A percentile compares a stretch with the other conserved stretches of the same genome.
phyloP scores from a whole-genome alignment of 2,888 invertebrate genomes.

The Tyria jacobaeae region DNA sequence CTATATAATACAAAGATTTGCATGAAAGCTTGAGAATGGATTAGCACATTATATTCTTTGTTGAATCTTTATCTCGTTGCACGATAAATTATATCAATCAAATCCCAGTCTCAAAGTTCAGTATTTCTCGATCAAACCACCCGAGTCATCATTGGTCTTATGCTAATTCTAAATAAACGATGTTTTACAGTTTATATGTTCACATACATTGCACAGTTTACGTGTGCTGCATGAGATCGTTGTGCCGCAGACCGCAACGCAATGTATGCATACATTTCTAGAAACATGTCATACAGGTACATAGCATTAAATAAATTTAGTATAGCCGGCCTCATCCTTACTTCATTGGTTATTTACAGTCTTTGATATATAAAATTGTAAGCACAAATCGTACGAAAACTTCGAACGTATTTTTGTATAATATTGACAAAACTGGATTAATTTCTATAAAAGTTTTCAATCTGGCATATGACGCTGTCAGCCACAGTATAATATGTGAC shows the following conservation, averaged over 20 bases:
- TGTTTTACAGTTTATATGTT: neutral
- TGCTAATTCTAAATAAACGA: slow-evolving; percentile 6
- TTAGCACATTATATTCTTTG: neutral
- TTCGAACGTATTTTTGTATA: no score
- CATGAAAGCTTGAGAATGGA: neutral
- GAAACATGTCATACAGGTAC: neutral
- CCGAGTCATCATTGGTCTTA: slow-evolving; percentile 3
- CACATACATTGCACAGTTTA: slow-evolving; percentile 14
- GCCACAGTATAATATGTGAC: no score
- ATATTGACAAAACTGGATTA: no score
- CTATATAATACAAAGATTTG: neutral
- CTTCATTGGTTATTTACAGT: slow-evolving; percentile 16
- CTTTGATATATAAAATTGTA: neutral
- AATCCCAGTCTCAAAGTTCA: slow-evolving; percentile 14
- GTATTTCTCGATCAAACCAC: slow-evolving; percentile 5
- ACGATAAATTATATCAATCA: slow-evolving; percentile 3
- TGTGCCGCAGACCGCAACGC: no score
- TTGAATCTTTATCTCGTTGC: neutral
- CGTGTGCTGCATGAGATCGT: slow-evolving; percentile 38
- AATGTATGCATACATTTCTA: slow-evolving; percentile 12
- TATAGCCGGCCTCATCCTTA: slow-evolving; percentile 12
- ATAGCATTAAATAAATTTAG: slow-evolving; percentile 26
- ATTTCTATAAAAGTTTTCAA: no score
- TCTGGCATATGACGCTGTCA: no score
- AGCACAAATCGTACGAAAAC: neutral